phyloP scores from a whole-genome alignment of 2,113 vertebrate species.

The Chamaea fasciata region DNA sequence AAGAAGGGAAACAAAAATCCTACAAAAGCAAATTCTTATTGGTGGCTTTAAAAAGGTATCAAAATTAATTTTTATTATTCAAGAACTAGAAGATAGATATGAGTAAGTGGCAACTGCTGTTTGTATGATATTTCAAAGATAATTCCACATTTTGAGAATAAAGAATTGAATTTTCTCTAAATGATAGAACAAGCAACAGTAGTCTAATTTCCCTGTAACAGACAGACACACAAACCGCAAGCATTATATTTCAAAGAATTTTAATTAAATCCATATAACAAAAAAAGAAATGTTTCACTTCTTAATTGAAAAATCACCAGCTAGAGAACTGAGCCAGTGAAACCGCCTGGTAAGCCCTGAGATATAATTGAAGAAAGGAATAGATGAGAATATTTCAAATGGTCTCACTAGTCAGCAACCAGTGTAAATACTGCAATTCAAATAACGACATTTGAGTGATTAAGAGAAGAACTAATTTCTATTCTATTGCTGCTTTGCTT shows the following conservation, averaged over 20 bases:
- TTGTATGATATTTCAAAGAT: neutral
- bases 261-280: constrained; percentile 60
- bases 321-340: constrained; percentile 25
- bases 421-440: neutral
- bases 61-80: neutral
- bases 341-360: neutral
- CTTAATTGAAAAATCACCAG: constrained; percentile 55
- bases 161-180: neutral
- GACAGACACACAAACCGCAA: neutral
- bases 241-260: constrained; percentile 39
- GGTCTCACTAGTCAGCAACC: constrained; percentile 20
- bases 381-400: constrained; percentile 28
- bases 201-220: constrained; percentile 26
- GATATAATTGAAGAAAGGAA: constrained; percentile 28
- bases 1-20: neutral
- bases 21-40: neutral
- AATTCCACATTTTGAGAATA: neutral
- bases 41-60: neutral
- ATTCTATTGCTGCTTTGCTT: neutral
- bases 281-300: constrained; percentile 29
- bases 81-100: neutral
- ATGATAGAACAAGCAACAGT: neutral
- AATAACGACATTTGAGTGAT: neutral
- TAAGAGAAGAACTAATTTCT: neutral
- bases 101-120: neutral